Evolutionary conservation across 2,888 invertebrate genomes (phyloP), one percentile per base, ranked within the genome.

Genomic region (Ophioninae sp.): DNA sequence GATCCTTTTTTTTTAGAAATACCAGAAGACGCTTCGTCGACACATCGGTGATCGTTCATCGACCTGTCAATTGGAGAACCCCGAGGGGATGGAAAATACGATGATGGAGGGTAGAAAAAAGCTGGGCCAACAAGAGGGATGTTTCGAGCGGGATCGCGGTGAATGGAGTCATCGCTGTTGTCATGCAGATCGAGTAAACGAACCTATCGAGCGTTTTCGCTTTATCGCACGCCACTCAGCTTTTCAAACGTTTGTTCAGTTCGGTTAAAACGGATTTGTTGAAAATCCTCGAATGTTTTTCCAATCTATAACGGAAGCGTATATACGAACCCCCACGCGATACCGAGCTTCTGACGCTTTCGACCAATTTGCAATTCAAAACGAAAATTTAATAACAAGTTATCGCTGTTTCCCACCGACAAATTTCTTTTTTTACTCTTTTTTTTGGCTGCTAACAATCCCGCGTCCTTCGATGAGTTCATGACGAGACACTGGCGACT

Each of bases 171-270:
- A 61, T 64, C 59, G 71, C 69, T 65, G 59, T 71, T 76, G 71
- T 51, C 65, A 41, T 65, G 58, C 56, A 59, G 68, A 44, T 73
- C 64, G 76, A 56, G 76, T 76, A 79, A 81, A 74, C 74, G 59
- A 44, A 73, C 58, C 56, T 71, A 41, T 59, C 44, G 80, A 68
- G 75, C 64, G 71, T 79, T 85, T 67, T 68, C 78, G 82, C 69
- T 84, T 85, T 84, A 85, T 85, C 84, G 76, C 23, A 41, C 37
- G 80, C 71, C 68, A 64, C 73, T 84, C 82, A 84, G 84, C 78
- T 82, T 71, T 85, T 73, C 84, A 79, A 84, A 84, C 76, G 82
- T 85, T 84, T 81, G 75, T 41, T 51, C 73, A 76, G 63, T 80
- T 72, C 39, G 58, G 59, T 23, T 63, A 80, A 80, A 79, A 82